Conservation (phyloP, 2,113 vertebrate genomes). For the Apeltes quadracus region DNA sequence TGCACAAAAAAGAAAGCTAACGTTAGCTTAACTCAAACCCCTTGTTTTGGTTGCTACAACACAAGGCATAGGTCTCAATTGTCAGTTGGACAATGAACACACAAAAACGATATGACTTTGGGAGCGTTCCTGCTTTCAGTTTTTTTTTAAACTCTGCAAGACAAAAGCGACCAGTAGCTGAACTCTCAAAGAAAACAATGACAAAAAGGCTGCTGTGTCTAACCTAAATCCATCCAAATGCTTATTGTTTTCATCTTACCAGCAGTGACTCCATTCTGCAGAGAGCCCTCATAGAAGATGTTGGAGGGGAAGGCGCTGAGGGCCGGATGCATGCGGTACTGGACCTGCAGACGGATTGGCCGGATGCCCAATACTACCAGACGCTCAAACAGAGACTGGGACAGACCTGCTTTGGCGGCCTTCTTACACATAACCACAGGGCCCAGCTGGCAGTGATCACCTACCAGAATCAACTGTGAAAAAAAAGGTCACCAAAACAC, state of each 20-base stretch:
- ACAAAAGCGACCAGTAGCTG: background rate
- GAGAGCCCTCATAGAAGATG: constrained; percentile 94
- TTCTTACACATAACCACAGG: constrained; percentile 97
- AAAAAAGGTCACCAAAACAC: background rate
- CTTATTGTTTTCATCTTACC: constrained; percentile 70
- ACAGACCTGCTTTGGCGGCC: constrained; percentile 92
- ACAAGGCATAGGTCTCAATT: background rate
- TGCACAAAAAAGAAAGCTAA: background rate
- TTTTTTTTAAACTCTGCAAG: background rate
- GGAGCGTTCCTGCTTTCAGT: background rate
- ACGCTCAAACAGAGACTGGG: constrained; percentile 91
- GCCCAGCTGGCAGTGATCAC: constrained; percentile 96
- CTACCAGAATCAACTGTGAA: constrained; percentile 90
- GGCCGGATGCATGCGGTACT: constrained; percentile 94
- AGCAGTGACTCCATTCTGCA: constrained; percentile 94
- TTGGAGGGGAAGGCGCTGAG: constrained; percentile 96
- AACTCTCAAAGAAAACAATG: background rate
- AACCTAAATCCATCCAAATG: background rate
- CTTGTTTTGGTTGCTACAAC: background rate
- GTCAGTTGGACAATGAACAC: background rate
- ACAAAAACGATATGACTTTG: background rate
- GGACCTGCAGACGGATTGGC: constrained; percentile 93
- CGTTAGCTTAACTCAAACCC: background rate
- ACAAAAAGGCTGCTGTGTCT: background rate
- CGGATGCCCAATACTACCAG: constrained; percentile 93